These are phyloP conservation scores for Hesperophylax magnus DNA, from an alignment of 1,140 invertebrate genomes.

Conservation along the genomic window DNA sequence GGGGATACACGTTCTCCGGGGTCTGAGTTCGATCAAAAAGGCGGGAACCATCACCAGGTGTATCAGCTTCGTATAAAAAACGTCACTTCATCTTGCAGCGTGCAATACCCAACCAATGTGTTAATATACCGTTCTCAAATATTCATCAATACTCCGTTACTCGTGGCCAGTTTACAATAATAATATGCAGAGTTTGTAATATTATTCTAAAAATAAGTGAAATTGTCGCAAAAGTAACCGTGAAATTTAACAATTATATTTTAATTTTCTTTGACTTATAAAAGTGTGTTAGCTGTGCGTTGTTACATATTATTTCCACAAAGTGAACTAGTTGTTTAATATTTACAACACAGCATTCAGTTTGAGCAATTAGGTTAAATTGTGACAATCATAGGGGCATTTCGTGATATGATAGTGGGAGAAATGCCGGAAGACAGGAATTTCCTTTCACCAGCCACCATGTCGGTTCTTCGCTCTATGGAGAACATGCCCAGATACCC, in stretches of 20 bases:
- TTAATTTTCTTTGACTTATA: no score
- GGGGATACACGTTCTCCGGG: background rate
- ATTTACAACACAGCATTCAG: background rate
- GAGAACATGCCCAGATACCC: slow-evolving; percentile 42
- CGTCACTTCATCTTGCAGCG: background rate
- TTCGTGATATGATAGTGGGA: slow-evolving; percentile 43
- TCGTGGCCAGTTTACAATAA: background rate
- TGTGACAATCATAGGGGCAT: slow-evolving; percentile 34
- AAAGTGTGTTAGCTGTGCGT: background rate
- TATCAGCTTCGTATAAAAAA: background rate
- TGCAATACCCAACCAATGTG: slow-evolving; percentile 4
- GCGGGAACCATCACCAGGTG: slow-evolving; percentile 33
- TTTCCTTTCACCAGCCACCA: slow-evolving; percentile 25
- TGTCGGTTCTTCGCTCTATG: slow-evolving; percentile 45
- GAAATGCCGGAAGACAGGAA: slow-evolving; percentile 37
- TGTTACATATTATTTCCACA: background rate
- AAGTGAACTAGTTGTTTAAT: slow-evolving; percentile 1
- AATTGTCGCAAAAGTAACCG: background rate
- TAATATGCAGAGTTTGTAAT: slow-evolving; percentile 7
- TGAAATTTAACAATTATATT: no score
- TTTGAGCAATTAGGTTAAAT: slow-evolving; percentile 18
- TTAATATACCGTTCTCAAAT: slow-evolving; percentile 19
- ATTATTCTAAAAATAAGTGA: background rate
- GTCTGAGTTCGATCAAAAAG: background rate
- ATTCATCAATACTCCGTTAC: background rate